phyloP scores from a whole-genome alignment of 2,888 invertebrate species.

The Sarcophaga subvicina region DNA sequence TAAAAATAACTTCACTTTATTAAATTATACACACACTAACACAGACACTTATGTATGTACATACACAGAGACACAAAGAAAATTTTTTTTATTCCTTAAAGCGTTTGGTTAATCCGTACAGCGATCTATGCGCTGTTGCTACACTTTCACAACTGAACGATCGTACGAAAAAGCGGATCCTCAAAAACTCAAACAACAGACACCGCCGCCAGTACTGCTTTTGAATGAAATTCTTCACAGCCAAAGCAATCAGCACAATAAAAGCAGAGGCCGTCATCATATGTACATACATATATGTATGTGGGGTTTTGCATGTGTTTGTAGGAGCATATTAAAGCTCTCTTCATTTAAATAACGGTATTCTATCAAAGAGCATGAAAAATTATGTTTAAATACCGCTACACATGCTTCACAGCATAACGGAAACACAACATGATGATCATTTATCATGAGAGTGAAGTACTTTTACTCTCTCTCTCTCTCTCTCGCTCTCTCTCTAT shows the following conservation, averaged over 20 bases:
- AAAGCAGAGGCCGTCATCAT: neutral
- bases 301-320: neutral
- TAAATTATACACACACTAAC: constrained; percentile 33
- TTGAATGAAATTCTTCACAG: constrained; percentile 49
- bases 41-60: constrained; percentile 12
- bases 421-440: constrained; percentile 18
- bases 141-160: constrained; percentile 74
- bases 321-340: constrained; percentile 12
- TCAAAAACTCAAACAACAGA: constrained; percentile 74
- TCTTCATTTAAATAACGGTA: constrained; percentile 35
- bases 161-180: constrained; percentile 74
- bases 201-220: constrained; percentile 53
- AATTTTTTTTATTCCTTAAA: constrained; percentile 20
- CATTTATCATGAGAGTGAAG: constrained; percentile 4
- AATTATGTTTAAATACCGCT: constrained; percentile 51
- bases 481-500: neutral
- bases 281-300: neutral
- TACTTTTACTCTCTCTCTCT: neutral
- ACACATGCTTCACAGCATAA: neutral
- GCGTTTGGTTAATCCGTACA: constrained; percentile 60
- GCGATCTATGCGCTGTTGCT: constrained; percentile 73
- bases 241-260: neutral
- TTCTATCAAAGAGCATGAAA: constrained; percentile 8
- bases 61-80: neutral
- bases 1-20: constrained; percentile 76